Conservation (phyloP, 1,140 invertebrate species). For the Oppia nitens region DNA sequence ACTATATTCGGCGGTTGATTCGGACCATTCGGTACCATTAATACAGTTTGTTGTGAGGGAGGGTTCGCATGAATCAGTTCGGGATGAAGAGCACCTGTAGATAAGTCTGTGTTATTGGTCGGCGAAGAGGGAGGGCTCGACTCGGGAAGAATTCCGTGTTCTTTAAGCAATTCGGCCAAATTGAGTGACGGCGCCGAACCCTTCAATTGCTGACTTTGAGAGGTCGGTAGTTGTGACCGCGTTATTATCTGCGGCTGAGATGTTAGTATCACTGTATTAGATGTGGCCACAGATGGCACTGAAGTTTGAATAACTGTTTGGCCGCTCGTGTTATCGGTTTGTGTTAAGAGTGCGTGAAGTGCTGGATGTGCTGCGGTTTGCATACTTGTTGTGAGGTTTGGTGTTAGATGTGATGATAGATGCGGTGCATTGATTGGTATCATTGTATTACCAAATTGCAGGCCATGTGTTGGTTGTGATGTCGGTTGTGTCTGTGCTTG, state of each 20-base stretch:
- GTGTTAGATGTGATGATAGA: not conserved
- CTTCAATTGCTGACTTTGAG: not conserved
- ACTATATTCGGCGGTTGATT: conserved; percentile 3
- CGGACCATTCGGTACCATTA: conserved; percentile 5
- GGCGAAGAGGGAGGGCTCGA: conserved; percentile 16
- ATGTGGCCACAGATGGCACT: not conserved
- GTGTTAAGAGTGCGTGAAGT: not conserved
- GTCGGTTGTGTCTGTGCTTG: conserved; percentile 1
- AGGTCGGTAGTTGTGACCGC: not conserved
- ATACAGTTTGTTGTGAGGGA: conserved; percentile 10
- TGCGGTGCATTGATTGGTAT: not conserved
- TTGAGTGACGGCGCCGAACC: conserved; percentile 17
- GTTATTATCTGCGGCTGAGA: not conserved
- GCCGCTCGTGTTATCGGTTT: not conserved
- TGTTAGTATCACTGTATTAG: not conserved
- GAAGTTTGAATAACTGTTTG: not conserved
- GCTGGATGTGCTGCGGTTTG: not conserved
- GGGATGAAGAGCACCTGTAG: not conserved
- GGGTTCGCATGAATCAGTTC: not conserved
- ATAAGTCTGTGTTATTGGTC: not conserved
- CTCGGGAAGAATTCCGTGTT: conserved; percentile 22
- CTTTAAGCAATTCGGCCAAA: conserved; percentile 23
- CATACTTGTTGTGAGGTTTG: not conserved
- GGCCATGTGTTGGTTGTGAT: not conserved
- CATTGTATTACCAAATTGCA: not conserved